phyloP scores from a whole-genome alignment of 2,113 vertebrate species.

The Blennius ocellaris region DNA sequence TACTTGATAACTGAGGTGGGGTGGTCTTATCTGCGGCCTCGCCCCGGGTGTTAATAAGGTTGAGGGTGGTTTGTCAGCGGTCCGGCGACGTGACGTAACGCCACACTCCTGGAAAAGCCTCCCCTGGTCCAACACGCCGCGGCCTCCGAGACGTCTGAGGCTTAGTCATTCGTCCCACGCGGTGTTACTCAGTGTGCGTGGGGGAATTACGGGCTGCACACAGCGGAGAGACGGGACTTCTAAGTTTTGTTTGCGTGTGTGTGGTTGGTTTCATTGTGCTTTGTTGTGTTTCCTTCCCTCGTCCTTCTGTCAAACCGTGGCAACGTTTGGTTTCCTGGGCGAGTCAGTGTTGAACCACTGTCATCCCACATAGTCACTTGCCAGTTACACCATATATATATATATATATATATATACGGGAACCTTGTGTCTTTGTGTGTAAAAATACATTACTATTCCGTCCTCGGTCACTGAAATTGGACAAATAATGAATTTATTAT shows the following conservation, averaged over 20 bases:
- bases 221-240: constrained; percentile 1
- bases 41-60: constrained; percentile 11
- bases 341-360: background rate
- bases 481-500: too few species aligned
- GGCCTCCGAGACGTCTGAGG: constrained; percentile 45
- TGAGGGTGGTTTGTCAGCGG: constrained; percentile 17
- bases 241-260: too few species aligned
- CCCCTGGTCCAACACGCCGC: background rate
- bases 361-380: too few species aligned
- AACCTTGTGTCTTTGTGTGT: too few species aligned
- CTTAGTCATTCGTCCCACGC: constrained; percentile 48
- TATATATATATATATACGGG: too few species aligned
- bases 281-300: background rate
- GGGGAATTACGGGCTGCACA: background rate
- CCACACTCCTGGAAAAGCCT: constrained; percentile 22
- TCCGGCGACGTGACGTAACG: constrained; percentile 25
- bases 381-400: too few species aligned
- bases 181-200: constrained; percentile 56
- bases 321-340: background rate
- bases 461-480: too few species aligned
- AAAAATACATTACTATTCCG: too few species aligned
- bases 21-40: constrained; percentile 37
- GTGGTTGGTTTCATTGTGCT: background rate
- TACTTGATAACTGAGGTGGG: constrained; percentile 14
- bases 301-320: constrained; percentile 5